Base-by-base conservation (phyloP, 2,888 invertebrate species). In the Pteria penguin region DNA sequence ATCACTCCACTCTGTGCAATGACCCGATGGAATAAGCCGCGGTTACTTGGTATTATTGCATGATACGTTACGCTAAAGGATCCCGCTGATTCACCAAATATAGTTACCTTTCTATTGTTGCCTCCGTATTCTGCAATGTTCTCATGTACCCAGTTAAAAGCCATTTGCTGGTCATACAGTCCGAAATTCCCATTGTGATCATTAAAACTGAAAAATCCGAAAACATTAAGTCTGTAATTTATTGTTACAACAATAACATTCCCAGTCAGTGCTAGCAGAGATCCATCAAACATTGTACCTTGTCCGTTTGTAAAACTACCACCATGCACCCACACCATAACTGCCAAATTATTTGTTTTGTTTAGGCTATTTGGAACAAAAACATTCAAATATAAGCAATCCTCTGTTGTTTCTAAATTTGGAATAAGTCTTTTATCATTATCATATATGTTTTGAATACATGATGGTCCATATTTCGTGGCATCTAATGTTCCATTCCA, bases 1-100 rank as follows among this genome's bases (percentile, higher is more conserved):
- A 18, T 96, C 0, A 96, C 97, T 3, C 85, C 85, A 54, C 87
- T 86, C 58, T 86, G 76, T 8, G 82, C 79, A 26, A 87, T 86
- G 5, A 79, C 83, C 27, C 85, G 62, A 14, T 83, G 81, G 54
- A 86, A 86, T 4, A 84, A 61, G 0, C 81, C 83, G 27, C 62
- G 75, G 29, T 82, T 84, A 45, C 26, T 31, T 0, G 81, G 79
- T 22, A 79, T 75, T 2, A 86, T 72, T 4, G 82, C 61, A 0
- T 84, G 84, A 2, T 81, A 63, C 2, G 78, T 81, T 27, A 85
- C 85, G 65, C 82, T 83, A 22, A 76, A 75, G 0, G 82, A 83
- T 1, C 87, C 87, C 0, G 86, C 84, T 4, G 86, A 86, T 66
- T 86, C 83, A 5, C 85, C 87, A 71, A 84, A 84, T 45, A 86